Percentiles rank a stretch among this genome's conserved stretches.
phyloP scores from a whole-genome alignment of 2,113 vertebrate species.

The Phyllostomus discolor region DNA sequence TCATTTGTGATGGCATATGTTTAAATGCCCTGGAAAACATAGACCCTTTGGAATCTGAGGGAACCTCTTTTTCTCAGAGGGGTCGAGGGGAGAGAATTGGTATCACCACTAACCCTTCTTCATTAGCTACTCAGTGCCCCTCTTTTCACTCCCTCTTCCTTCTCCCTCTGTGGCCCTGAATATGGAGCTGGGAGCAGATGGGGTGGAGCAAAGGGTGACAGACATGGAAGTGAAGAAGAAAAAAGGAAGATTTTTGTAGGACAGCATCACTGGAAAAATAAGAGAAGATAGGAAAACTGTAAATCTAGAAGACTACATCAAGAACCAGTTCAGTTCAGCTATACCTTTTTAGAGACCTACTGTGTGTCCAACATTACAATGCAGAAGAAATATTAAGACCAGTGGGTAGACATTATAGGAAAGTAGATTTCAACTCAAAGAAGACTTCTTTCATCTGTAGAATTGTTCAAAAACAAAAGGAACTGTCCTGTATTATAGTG shows the following conservation, averaged over 20 bases:
- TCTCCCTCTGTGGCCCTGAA: not conserved
- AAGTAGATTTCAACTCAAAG: not conserved
- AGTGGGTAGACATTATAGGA: not conserved
- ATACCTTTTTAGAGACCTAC: not conserved
- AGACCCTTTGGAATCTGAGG: not conserved
- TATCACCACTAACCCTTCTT: not conserved
- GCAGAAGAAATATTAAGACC: not conserved
- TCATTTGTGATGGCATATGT: not conserved
- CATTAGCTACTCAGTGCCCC: not conserved
- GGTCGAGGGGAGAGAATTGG: not conserved
- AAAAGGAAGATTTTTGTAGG: not conserved
- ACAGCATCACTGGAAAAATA: not conserved
- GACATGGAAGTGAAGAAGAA: not conserved
- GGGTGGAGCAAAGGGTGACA: not conserved
- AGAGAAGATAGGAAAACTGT: not conserved
- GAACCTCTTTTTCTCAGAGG: slow-evolving; percentile 6
- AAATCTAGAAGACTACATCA: not conserved
- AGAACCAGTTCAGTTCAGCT: not conserved
- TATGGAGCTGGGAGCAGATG: not conserved
- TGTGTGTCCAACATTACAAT: not conserved
- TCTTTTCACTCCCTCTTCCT: not conserved
- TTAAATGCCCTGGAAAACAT: not conserved
- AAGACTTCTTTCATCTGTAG: not conserved
- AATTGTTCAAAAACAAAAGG: not conserved
- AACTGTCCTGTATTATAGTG: not conserved